phyloP scores from a whole-genome alignment of 35 echinoderm and acorn worm genomes.

The Diadema setosum region DNA sequence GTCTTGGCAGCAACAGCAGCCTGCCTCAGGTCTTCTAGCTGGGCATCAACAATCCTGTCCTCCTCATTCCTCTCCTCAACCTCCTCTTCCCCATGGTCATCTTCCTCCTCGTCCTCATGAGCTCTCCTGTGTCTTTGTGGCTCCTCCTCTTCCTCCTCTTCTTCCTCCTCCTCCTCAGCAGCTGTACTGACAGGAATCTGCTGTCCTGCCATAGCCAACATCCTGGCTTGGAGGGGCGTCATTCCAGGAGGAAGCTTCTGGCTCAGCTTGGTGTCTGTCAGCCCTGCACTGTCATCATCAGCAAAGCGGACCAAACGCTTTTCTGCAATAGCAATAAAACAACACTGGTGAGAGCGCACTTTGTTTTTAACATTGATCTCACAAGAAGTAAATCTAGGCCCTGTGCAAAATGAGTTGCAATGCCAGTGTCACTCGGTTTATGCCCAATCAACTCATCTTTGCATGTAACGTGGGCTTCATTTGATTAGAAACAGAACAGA shows the following conservation, averaged over 20 bases:
- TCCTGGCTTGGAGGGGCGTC: constrained; percentile 88
- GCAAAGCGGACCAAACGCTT: constrained; percentile 21
- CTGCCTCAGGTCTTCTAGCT: not conserved
- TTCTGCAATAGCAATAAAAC: constrained; percentile 6
- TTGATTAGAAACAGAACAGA: no score
- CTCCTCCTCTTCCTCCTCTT: constrained; percentile 56
- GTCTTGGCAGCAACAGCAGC: not conserved
- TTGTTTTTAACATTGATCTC: no score
- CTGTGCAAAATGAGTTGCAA: no score
- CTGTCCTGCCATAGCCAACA: constrained; percentile 93
- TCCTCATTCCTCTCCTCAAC: constrained; percentile 23
- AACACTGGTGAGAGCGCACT: no score
- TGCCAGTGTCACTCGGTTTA: no score
- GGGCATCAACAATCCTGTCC: not conserved
- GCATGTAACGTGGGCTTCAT: no score
- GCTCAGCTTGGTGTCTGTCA: constrained; percentile 20
- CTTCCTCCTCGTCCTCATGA: not conserved
- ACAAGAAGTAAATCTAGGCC: no score
- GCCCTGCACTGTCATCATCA: constrained; percentile 39
- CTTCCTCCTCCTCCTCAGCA: constrained; percentile 60
- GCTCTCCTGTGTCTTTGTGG: not conserved
- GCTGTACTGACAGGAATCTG: constrained; percentile 9
- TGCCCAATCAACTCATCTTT: no score
- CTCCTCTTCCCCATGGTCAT: not conserved
- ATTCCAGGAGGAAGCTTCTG: constrained; percentile 78